Evolutionary conservation across 1,140 invertebrate species (phyloP).

Genomic region (Lucilia sericata): DNA sequence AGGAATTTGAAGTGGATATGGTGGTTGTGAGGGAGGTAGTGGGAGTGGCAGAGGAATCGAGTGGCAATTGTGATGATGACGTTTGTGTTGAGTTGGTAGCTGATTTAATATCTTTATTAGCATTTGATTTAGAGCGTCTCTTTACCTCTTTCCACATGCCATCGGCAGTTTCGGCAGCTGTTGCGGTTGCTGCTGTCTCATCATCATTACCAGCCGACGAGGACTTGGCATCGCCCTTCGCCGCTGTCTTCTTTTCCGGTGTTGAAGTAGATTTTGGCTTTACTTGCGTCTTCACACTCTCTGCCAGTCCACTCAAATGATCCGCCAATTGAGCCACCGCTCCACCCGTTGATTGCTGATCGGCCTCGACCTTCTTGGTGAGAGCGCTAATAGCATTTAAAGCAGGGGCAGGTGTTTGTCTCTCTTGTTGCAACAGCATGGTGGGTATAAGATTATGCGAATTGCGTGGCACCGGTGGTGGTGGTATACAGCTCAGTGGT

Average conservation of each 20-base stretch:
- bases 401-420: conserved; percentile 51
- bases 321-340: conserved; percentile 61
- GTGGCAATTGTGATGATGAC: conserved; percentile 59
- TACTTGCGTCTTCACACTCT: conserved; percentile 53
- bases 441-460: conserved; percentile 58
- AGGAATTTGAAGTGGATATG: conserved; percentile 35
- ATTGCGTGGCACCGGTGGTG: conserved; percentile 75
- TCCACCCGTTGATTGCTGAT: conserved; percentile 64
- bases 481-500: conserved; percentile 74
- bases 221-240: background rate
- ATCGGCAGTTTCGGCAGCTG: conserved; percentile 52
- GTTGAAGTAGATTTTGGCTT: conserved; percentile 60
- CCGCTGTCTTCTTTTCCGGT: conserved; percentile 51
- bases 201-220: conserved; percentile 7
- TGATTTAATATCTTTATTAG: conserved; percentile 67
- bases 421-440: conserved; percentile 55
- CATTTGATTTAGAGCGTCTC: conserved; percentile 70
- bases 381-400: conserved; percentile 60
- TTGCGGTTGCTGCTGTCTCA: background rate
- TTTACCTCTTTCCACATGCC: conserved; percentile 71
- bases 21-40: conserved; percentile 54
- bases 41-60: conserved; percentile 53
- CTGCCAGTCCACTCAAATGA: conserved; percentile 63
- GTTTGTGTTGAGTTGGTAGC: conserved; percentile 54
- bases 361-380: conserved; percentile 69